Base-by-base conservation (phyloP, 2,797 vertebrate genomes). In the Tokudaia muenninki region DNA sequence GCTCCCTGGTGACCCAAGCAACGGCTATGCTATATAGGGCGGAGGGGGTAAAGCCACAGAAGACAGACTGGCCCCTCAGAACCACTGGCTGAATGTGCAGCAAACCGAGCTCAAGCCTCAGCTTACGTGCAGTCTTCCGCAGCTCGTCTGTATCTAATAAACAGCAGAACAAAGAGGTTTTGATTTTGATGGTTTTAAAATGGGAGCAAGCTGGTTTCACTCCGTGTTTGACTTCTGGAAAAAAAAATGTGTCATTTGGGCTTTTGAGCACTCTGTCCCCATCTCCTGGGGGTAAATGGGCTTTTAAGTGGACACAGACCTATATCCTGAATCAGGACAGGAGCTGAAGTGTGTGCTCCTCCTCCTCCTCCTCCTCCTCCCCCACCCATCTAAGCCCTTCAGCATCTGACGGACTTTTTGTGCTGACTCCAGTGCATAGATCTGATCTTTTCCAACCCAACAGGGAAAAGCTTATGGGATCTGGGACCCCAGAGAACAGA, bases 401-500 rank as follows among this genome's bases (percentile, higher is more conserved):
- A 92, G 97, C 97, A 97, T 97, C 97, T 82, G 96, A 91, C 95
- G 91, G 75, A 91, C 82, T 97, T 80, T 97, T 92, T 80, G 81
- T 80, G 88, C 89, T 72, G 88, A 95, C 95, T 96, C 97, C 92
- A 94, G 96, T 57, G 70, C 88, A 19, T 29, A 87, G 91, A 87
- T 81, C 95, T 92, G 84, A 0, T 3, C 44, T 96, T 97, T 97
- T 97, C 86, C 92, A 74, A 22, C 17, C 94, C 92, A 34, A 89
- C 92, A 12, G 5, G 9, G 91, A 75, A 77, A 82, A 65, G 87
- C 34, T 89, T 89, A 50, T 75, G 89, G 95, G 94, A 72, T 47
- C 79, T 94, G 87, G 84, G 87, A 84, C 92, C 96, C 50, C 34
- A 10, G 59, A 87, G 88, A 90, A 67, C 50, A 79, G 93, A 94